Percentiles rank a stretch among this genome's conserved stretches.
Conservation (phyloP, 2,888 invertebrate species). For the Phymatocera aterrima region DNA sequence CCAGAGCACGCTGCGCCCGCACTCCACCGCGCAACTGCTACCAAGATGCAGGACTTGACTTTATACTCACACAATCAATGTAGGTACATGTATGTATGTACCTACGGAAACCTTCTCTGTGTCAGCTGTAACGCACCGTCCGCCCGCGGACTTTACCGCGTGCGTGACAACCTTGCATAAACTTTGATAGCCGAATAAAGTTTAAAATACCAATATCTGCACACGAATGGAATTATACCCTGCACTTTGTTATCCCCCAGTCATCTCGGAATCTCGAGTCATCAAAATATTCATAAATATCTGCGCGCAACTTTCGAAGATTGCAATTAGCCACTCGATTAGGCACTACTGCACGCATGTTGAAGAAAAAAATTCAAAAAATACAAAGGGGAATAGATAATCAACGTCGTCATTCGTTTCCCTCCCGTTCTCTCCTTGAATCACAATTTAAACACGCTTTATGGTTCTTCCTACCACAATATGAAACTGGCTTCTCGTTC, state of each 20-base stretch:
- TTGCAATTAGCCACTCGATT: too few relatives aligned
- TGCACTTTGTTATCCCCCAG: not conserved
- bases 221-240: not conserved
- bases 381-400: too few relatives aligned
- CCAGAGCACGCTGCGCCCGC: too few relatives aligned
- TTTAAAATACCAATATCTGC: not conserved
- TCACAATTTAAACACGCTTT: too few relatives aligned
- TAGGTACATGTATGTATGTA: too few relatives aligned
- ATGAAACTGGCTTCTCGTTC: not conserved
- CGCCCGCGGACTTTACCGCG: constrained; percentile 3
- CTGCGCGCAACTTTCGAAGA: too few relatives aligned
- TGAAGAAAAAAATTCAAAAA: too few relatives aligned
- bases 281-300: not conserved
- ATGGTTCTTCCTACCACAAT: not conserved
- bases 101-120: not conserved
- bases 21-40: not conserved
- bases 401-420: too few relatives aligned
- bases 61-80: too few relatives aligned
- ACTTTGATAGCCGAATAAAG: constrained; percentile 28
- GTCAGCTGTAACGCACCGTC: not conserved
- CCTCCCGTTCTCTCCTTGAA: not conserved
- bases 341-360: too few relatives aligned
- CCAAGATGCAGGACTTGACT: not conserved
- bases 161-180: constrained; percentile 33
- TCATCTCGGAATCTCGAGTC: too few relatives aligned